Evolutionary conservation across 2,888 invertebrate species (phyloP), one percentile per base, ranked within the genome.

Genomic region (Noctuana brunneofusca): DNA sequence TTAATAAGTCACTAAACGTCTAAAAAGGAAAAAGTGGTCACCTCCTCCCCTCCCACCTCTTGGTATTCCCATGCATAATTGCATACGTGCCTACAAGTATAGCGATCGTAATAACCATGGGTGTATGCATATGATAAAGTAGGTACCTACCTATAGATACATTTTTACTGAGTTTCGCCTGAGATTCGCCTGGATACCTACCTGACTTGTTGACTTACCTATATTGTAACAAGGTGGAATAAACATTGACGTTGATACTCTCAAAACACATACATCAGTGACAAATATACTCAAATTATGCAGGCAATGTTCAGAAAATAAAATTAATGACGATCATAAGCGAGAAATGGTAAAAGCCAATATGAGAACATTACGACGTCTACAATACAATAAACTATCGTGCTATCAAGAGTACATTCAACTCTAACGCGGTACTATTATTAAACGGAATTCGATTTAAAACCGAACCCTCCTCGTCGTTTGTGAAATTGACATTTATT

Each of bases 401-500:
- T 73, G 82, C 83, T 88, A 89, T 86, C 83, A 81, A 81, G 84
- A 89, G 90, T 87, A 82, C 90, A 83, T 90, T 90, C 90, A 90
- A 89, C 90, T 90, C 88, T 79, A 84, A 83, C 82, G 80, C 83
- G 78, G 79, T 85, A 87, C 90, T 89, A 90, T 90, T 89, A 90
- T 90, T 90, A 89, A 88, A 89, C 86, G 86, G 89, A 87, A 88
- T 89, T 90, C 90, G 90, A 90, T 90, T 89, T 89, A 87, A 86
- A 89, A 82, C 86, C 86, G 87, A 89, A 86, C 89, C 89, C 89
- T 89, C 90, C 86, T 87, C 83, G 89, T 83, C 89, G 89, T 89
- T 90, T 89, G 89, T 87, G 89, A 89, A 89, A 90, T 89, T 90
- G 90, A 88, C 90, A 90, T 90, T 90, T 89, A 90, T 90, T 89